phyloP scores from a whole-genome alignment of 2,797 vertebrate genomes.

The Phyllotis vaccarum region DNA sequence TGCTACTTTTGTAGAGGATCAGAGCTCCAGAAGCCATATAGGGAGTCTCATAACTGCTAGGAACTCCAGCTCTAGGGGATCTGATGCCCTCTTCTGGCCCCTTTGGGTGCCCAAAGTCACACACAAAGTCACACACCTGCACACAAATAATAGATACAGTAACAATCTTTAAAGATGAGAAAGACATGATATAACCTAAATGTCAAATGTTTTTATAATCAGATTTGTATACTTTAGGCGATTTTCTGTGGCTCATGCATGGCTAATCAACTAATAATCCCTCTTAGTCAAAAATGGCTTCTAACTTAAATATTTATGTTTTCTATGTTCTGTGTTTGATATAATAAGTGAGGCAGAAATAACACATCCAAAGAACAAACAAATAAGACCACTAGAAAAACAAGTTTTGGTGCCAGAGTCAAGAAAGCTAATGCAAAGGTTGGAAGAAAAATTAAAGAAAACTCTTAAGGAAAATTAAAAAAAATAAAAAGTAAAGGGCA shows the following conservation, averaged over 20 bases:
- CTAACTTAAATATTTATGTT: not conserved
- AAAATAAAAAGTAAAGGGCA: not conserved
- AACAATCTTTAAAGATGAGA: not conserved
- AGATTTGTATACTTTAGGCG: slow-evolving; percentile 13
- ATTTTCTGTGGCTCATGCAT: slow-evolving; percentile 37
- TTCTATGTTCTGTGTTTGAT: slow-evolving; percentile 11
- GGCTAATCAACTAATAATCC: not conserved
- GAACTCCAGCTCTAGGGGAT: too few relatives aligned
- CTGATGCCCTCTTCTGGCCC: too few relatives aligned
- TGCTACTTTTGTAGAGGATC: too few relatives aligned
- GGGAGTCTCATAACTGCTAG: not conserved
- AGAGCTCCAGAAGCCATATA: not conserved
- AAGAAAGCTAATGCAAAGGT: not conserved
- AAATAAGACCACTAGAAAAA: not conserved
- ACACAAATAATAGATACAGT: not conserved
- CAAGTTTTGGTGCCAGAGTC: not conserved
- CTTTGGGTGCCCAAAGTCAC: not conserved
- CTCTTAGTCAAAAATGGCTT: slow-evolving; percentile 2
- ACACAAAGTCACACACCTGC: not conserved
- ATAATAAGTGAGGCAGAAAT: slow-evolving; percentile 4
- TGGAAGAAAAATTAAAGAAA: not conserved
- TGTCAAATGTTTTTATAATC: not conserved
- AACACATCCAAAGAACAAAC: not conserved
- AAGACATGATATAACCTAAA: not conserved
- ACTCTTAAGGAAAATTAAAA: too few relatives aligned